A percentile compares a stretch with the other conserved stretches of the same genome.
These are phyloP conservation scores for Manis javanica DNA, from an alignment of 2,797 vertebrate genomes.

Conservation along the genomic window DNA sequence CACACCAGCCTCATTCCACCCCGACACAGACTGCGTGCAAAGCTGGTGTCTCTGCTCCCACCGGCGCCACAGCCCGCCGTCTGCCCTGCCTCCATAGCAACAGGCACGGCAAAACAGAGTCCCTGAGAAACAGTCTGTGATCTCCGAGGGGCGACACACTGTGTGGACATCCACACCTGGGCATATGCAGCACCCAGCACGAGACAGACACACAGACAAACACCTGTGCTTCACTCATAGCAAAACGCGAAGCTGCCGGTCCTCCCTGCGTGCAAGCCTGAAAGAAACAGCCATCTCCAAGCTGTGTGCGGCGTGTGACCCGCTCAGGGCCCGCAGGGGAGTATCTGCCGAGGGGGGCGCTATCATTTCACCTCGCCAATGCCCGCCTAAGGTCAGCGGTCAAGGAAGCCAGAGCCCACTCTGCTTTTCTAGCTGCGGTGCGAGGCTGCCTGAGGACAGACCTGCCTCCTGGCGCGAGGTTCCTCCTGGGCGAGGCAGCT, in stretches of 20 bases:
- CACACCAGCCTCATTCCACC: no score
- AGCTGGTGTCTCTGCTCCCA: no score
- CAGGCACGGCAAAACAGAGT: accelerated
- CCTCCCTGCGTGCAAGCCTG: background rate
- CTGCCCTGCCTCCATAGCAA: background rate
- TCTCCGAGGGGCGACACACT: background rate
- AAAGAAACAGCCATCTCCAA: accelerated
- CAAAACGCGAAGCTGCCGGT: no score
- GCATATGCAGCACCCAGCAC: accelerated
- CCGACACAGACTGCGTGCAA: background rate
- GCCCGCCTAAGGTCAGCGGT: background rate
- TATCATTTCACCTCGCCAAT: background rate
- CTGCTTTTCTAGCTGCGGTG: background rate
- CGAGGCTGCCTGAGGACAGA: accelerated
- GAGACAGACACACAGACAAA: accelerated
- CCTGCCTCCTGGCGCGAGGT: background rate
- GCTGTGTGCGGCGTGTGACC: accelerated
- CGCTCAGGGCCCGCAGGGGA: background rate
- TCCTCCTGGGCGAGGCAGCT: background rate
- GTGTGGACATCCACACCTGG: accelerated
- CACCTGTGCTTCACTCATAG: accelerated
- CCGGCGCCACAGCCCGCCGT: background rate
- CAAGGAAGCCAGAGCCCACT: no score
- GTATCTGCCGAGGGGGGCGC: accelerated
- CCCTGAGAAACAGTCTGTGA: background rate